Percentiles rank a stretch among this genome's conserved stretches.
Evolutionary conservation across 2,888 invertebrate genomes (phyloP).

Genomic region (Elegia similella): DNA sequence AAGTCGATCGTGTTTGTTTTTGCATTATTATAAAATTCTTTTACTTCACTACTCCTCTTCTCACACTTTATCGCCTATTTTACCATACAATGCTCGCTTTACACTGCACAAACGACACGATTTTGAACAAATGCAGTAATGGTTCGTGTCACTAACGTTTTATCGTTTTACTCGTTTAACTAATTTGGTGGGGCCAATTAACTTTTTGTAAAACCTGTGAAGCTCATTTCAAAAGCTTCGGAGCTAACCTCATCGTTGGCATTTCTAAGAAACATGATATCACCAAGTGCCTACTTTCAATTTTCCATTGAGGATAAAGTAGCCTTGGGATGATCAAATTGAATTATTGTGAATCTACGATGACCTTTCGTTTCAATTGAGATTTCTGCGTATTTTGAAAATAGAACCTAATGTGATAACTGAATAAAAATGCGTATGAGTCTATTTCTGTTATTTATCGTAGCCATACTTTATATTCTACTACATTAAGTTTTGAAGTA

Average conservation of each 20-base stretch:
- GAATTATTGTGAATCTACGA: not conserved
- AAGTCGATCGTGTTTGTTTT: constrained; percentile 69
- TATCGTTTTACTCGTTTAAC: not conserved
- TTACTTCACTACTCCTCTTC: constrained; percentile 31
- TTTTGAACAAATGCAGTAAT: not conserved
- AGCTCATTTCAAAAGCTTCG: constrained; percentile 12
- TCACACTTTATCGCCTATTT: constrained; percentile 26
- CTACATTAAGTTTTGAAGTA: no score
- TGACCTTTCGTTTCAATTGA: no score
- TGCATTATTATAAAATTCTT: constrained; percentile 73
- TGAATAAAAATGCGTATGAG: no score
- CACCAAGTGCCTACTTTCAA: not conserved
- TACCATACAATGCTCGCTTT: constrained; percentile 33
- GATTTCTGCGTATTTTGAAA: no score
- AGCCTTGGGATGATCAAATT: not conserved
- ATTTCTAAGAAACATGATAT: constrained; percentile 20
- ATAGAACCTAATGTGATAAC: no score
- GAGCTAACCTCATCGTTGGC: constrained; percentile 5
- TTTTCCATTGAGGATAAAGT: constrained; percentile 1
- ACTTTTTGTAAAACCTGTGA: constrained; percentile 7
- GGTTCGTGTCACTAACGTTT: not conserved
- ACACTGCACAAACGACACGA: not conserved
- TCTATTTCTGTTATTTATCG: no score
- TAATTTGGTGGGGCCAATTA: constrained; percentile 12
- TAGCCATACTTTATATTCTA: no score